phyloP scores from a whole-genome alignment of 2,113 vertebrate species.

The Kryptolebias marmoratus region DNA sequence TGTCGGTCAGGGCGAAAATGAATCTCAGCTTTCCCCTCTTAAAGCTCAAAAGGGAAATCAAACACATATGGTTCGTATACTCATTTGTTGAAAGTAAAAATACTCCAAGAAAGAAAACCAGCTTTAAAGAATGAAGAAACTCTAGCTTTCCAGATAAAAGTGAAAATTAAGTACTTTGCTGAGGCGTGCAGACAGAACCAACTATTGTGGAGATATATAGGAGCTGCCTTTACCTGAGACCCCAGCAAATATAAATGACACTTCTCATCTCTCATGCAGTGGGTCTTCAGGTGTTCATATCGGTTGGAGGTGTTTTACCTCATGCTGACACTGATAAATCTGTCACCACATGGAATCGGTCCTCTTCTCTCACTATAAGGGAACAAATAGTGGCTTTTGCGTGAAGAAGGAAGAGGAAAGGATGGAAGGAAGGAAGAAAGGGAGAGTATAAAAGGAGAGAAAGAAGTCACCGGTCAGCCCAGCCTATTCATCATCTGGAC shows the following conservation, averaged over 20 bases:
- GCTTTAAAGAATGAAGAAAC: constrained; percentile 50
- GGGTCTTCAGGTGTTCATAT: constrained; percentile 83
- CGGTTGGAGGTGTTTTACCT: constrained; percentile 85
- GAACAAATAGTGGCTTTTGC: constrained; percentile 92
- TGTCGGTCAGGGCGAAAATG: constrained; percentile 67
- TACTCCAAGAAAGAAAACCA: constrained; percentile 51
- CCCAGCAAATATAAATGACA: constrained; percentile 77
- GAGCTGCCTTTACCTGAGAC: constrained; percentile 71
- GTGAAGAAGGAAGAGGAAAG: constrained; percentile 38
- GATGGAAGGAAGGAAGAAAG: constrained; percentile 33
- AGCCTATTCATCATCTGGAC: constrained; percentile 91
- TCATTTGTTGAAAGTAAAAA: constrained; percentile 53
- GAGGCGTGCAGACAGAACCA: constrained; percentile 41
- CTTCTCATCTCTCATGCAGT: constrained; percentile 75
- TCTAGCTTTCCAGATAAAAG: constrained; percentile 32
- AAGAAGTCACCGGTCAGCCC: constrained; percentile 89
- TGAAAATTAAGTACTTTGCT: constrained; percentile 33
- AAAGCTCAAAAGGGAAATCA: constrained; percentile 47
- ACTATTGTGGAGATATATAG: constrained; percentile 67
- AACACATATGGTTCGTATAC: constrained; percentile 71
- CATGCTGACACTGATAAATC: constrained; percentile 89
- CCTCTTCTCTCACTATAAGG: constrained; percentile 83
- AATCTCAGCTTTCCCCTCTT: constrained; percentile 64
- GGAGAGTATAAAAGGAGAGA: constrained; percentile 61
- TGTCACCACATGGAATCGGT: constrained; percentile 89